Base-by-base conservation (phyloP, 1,140 invertebrate genomes). In the Bicyclus anynana region DNA sequence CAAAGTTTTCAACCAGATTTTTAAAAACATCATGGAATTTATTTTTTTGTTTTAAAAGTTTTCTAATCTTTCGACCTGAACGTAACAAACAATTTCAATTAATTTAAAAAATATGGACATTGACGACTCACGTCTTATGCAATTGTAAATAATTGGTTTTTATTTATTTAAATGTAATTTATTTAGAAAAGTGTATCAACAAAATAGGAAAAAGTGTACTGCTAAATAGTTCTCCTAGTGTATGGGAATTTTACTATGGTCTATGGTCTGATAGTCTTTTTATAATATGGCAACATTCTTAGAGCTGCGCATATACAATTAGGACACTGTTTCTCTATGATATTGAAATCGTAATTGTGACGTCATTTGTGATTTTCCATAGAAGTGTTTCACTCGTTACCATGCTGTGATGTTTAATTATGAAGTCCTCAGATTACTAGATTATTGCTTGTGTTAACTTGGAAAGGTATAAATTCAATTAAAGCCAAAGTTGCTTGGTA, bases 261-360 rank as follows among this genome's bases (percentile, higher is more conserved):
- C 35, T 38, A 29, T 51, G 33, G 49, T 37, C 51, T 27, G 51
- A 38, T 53, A 21, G 48, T 58, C 44, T 46, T 51, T 60, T 53
- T 56, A 27, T 64, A 46, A 59, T 60, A 47, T 56, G 65, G 65
- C 60, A 67, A 59, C 65, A 63, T 29, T 52, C 29, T 59, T 63
- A 53, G 52, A 48, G 12, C 10, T 16, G 23, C 37, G 17, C 12
- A 16, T 18, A 40, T 13, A 40, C 12, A 33, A 33, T 7, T 12
- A 33, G 29, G 29, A 3, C 7, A 2, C 3, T 7, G 33, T 5
- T 12, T 35, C 3, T 35, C 9, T 5, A n/a, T 35, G 10, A 35
- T 2, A n/a, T 35, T n/a, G 2, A 5, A n/a, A 35, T 35, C 13
- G 33, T 10, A 35, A 35, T 35, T 35, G 33, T n/a, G 13, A 35